Base-by-base conservation (phyloP, 2,113 vertebrate species). In the Dunckerocampus dactyliophorus region DNA sequence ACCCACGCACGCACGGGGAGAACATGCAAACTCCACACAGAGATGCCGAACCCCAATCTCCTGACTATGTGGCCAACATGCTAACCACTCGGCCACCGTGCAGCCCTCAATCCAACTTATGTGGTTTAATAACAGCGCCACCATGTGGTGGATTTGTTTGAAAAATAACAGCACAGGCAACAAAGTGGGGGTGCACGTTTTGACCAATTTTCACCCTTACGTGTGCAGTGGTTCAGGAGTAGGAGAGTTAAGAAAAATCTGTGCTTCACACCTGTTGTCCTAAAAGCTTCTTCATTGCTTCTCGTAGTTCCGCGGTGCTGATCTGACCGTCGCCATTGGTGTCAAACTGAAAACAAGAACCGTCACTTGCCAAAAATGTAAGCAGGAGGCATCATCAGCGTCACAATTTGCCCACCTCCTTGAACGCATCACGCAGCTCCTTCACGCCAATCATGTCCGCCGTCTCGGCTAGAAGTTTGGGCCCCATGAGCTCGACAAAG, bases 371-470 rank as follows among this genome's bases (percentile, higher is more conserved):
- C n/a, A 37, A 21, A 8, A 5, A 16, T n/a, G 1, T 3, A 8
- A 59, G 14, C 15, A n/a, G 37, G 34, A 9, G 6, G 39, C 46
- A 12, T 47, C 21, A 24, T 14, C n/a, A 21, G 1, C n/a, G 34
- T 6, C 34, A n/a, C 20, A 46, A 46, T 55, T 31, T 68, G 17
- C 72, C 91, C 69, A 96, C 97, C 93, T 99, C 97, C 86, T 93
- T 94, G 85, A 99, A 99, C 21, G 97, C 97, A 61, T 98, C 95
- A 7, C 95, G 90, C 67, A 99, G 89, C 74, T 99, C 97, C 78
- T 98, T 98, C 20, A 99, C 94, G 39, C 97, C 97, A 4, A 99
- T 98, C 97, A 99, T 99, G 84, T 98, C 96, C 21, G 96, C 97
- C 0, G 97, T 99, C 86, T 99, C 97, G 11, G 95, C 95, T 82